Conservation (phyloP, 1,140 invertebrate genomes). For the Drosophila saltans region DNA sequence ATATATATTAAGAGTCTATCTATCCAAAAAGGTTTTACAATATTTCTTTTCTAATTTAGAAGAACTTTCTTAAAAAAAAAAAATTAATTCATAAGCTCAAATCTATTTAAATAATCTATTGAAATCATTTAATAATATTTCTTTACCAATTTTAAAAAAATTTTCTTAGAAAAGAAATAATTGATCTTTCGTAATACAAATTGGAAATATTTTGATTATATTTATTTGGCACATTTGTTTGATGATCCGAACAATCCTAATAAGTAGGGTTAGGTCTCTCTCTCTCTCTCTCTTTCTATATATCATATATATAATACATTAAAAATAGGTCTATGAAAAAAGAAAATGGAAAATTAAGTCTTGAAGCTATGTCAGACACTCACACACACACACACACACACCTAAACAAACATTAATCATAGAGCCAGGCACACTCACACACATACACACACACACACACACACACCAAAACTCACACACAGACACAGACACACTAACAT, state of each 20-base stretch:
- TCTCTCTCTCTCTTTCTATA: neutral
- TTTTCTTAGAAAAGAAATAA: too few species aligned
- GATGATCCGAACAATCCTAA: neutral
- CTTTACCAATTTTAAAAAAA: too few species aligned
- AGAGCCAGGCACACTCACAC: constrained; percentile 65
- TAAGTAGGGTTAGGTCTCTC: constrained; percentile 4
- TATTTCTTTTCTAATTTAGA: too few species aligned
- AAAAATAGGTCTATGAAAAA: constrained; percentile 21
- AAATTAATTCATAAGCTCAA: too few species aligned
- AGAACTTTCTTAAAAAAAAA: too few species aligned
- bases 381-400: constrained; percentile 20
- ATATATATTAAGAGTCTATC: too few species aligned
- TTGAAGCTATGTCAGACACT: constrained; percentile 36
- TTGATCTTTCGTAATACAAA: too few species aligned
- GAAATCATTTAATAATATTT: too few species aligned
- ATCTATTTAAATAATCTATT: too few species aligned
- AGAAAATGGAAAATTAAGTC: constrained; percentile 49
- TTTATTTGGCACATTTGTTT: neutral
- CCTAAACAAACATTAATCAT: constrained; percentile 36
- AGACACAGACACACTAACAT: constrained; percentile 29
- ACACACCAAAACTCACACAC: constrained; percentile 43
- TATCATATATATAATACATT: constrained; percentile 5
- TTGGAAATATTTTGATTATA: too few species aligned
- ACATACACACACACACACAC: constrained; percentile 28
- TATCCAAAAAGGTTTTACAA: too few species aligned